Conservation (phyloP, 2,888 invertebrate species). For the Troilus luridus region DNA sequence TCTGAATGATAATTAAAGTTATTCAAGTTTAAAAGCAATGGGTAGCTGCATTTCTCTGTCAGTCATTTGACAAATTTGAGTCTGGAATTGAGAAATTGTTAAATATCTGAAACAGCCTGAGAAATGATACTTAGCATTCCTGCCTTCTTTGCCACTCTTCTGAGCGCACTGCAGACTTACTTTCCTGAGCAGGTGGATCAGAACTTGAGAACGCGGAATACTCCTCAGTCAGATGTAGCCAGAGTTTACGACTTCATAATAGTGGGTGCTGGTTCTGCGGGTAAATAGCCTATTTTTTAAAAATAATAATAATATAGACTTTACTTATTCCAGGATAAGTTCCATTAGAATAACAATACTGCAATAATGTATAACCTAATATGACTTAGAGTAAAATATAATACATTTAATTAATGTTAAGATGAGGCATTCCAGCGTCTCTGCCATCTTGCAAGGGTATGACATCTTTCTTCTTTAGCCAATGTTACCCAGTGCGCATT, state of each 20-base stretch:
- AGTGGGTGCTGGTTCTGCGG: slow-evolving; percentile 26
- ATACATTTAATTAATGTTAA: too few species aligned
- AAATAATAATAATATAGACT: too few species aligned
- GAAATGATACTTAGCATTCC: slow-evolving; percentile 29
- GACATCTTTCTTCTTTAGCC: too few species aligned
- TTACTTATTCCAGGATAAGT: too few species aligned
- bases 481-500: too few species aligned
- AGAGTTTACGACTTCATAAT: slow-evolving; percentile 7
- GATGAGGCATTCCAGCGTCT: too few species aligned
- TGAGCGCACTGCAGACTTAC: slow-evolving; percentile 19
- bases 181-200: slow-evolving; percentile 22
- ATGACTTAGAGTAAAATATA: too few species aligned
- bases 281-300: not conserved
- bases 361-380: too few species aligned
- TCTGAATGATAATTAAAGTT: not conserved
- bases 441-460: too few species aligned
- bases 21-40: not conserved
- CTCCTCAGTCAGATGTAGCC: slow-evolving; percentile 23
- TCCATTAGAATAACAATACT: too few species aligned
- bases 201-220: not conserved
- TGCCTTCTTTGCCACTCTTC: not conserved
- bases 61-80: not conserved
- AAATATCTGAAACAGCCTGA: not conserved
- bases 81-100: not conserved
- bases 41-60: not conserved